Conservation (phyloP, 1,140 invertebrate species). For the Phymastichus coffea region DNA sequence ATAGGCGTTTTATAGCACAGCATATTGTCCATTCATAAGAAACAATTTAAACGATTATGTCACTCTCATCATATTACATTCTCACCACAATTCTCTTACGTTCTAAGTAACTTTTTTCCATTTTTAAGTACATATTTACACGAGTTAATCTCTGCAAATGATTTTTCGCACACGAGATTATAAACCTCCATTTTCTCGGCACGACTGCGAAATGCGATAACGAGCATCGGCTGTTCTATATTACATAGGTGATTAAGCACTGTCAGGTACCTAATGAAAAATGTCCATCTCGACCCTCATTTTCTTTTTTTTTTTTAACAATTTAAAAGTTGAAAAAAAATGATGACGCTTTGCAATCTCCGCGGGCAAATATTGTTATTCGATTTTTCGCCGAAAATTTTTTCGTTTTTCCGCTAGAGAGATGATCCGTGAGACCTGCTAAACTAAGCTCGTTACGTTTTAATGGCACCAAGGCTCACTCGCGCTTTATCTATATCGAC, state of each 20-base stretch:
- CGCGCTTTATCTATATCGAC: too few species aligned
- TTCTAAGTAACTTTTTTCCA: slow-evolving; percentile 14
- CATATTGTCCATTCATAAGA: background rate
- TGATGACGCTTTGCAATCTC: background rate
- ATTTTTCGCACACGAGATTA: background rate
- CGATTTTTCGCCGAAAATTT: background rate
- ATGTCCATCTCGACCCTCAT: background rate
- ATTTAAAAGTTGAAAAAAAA: background rate
- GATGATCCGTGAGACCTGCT: background rate
- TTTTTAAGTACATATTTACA: slow-evolving; percentile 31
- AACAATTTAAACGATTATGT: background rate
- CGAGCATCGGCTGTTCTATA: too few species aligned
- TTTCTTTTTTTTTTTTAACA: background rate
- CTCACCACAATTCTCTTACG: slow-evolving; percentile 7
- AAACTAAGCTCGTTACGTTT: slow-evolving; percentile 14
- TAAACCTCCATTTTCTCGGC: too few species aligned
- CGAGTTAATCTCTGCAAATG: background rate
- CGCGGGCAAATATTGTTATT: background rate
- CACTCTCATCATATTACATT: background rate
- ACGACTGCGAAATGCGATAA: too few species aligned
- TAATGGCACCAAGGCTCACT: too few species aligned
- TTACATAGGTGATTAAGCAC: too few species aligned
- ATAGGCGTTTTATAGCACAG: too few species aligned
- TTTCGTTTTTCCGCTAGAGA: background rate
- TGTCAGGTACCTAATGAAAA: too few species aligned